Evolutionary conservation across 2,888 invertebrate genomes (phyloP), one percentile per base, ranked within the genome.

Genomic region (Drosophila atripex): DNA sequence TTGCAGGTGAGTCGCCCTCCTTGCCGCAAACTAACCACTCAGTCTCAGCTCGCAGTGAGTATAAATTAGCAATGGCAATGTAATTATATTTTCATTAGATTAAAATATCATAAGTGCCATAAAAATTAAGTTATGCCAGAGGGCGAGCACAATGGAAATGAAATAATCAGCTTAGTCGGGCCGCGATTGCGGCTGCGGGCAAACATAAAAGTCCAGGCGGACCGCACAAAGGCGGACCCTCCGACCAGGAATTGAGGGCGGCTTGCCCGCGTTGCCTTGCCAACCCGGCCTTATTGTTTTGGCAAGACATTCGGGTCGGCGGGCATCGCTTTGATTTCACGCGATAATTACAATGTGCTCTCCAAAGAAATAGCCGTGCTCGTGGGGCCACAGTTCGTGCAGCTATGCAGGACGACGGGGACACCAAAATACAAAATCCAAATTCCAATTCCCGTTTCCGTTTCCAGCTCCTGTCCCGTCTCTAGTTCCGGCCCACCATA

Each of bases 271-370:
- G 64, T 65, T 65, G 64, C 64, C 54, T 53, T 53, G 70, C 53
- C 65, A 54, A 2, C 39, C 41, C 58, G 57, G 51, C 21, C 56
- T 70, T 35, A 69, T 56, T 57, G 71, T 60, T 70, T 70, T 61
- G 60, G 61, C 60, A 61, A 23, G 61, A 18, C 45, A 63, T 49
- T 43, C 39, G 61, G 58, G 51, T 21, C 43, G 9, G 18, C 18
- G 39, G 57, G 47, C 63, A 65, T 71, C 73, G 73, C 77, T 88
- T 82, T 86, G 88, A 87, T 87, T 89, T 80, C 74, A 71, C 79
- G 76, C 80, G 75, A 85, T 86, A 89, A 89, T 89, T 86, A 85
- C 77, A 80, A 76, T 75, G 78, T 77, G 75, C 66, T 73, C 65
- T 60, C 46, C 16, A 45, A 71, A 52, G 66, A 52, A 64, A 52